These are phyloP conservation scores for Sus scrofa DNA, from an alignment of 2,113 vertebrate genomes.

Conservation along the genomic window T2T-Sscrofa CM000824.6:178999001-178999500, in stretches of 20 bases:
- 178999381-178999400: neutral
- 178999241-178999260: neutral
- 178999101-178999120: neutral
- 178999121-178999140: neutral
- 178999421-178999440: neutral
- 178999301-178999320: neutral
- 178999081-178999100: neutral
- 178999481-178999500: neutral
- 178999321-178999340: neutral
- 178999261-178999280: neutral
- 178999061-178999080: slow-evolving; percentile 19
- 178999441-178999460: neutral
- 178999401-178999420: neutral
- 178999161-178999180: neutral
- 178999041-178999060: neutral
- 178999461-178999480: neutral
- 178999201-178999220: neutral
- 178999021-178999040: neutral
- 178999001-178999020: neutral
- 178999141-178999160: neutral
- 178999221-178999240: neutral
- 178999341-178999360: neutral
- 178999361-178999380: neutral
- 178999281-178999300: neutral
- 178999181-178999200: neutral